Evolutionary conservation across 2,113 vertebrate species (phyloP), one percentile per base, ranked within the genome.

Genomic region (Hymenochirus boettgeri): DNA sequence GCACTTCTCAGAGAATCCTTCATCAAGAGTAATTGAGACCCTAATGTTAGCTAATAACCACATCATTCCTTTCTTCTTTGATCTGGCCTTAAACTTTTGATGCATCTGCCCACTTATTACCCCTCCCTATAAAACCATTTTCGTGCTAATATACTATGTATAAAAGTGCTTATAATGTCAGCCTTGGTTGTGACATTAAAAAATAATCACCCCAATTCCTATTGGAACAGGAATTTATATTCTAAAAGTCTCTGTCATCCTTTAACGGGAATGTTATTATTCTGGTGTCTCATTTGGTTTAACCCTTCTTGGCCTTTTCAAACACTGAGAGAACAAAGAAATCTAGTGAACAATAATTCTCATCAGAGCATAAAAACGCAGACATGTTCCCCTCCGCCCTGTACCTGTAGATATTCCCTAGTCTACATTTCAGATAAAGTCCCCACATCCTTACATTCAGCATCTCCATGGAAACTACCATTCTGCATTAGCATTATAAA

Each of bases 401-500:
- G 31, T 48, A 47, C 10, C 27, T 35, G 13, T 9, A 57, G 31
- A 57, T 47, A 35, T 48, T 35, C n/a, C 21, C 7, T n/a, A 25
- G 59, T 52, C 46, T 47, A 35, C 31, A 59, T 39, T 66, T 39
- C 46, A 42, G 19, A 42, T 21, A 26, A 58, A 52, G 29, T 19
- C 17, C 53, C 27, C 7, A 21, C 42, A 33, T n/a, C 29, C 39
- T 23, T 58, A 48, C 25, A 12, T 42, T 23, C 39, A 27, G 26
- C 27, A 24, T 66, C 48, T 58, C 55, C 64, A 66, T 66, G 45
- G 63, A 65, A 65, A 65, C 63, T 24, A 33, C 42, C 25, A 13
- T 57, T 57, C n/a, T 17, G 45, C 19, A 21, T 12, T 21, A 39
- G 35, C 31, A 39, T n/a, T n/a, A 59, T 57, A 29, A 58, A 42